These are phyloP conservation scores for Onthophagus sagittarius DNA, from an alignment of 2,888 invertebrate species.

Conservation along the genomic window DNA sequence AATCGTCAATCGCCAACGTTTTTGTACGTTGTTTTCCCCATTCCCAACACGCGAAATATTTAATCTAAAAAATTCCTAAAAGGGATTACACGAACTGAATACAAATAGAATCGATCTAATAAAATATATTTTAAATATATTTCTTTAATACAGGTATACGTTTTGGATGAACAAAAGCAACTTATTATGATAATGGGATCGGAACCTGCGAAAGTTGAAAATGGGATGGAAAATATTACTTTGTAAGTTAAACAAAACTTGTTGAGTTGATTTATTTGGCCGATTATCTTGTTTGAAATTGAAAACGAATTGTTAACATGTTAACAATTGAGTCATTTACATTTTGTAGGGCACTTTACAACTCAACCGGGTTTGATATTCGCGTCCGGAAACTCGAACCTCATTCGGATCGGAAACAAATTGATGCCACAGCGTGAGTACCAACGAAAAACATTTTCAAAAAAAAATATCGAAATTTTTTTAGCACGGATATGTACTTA, in stretches of 20 bases:
- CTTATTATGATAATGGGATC: conserved; percentile 74
- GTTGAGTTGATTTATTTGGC: background rate
- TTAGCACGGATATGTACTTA: conserved; percentile 79
- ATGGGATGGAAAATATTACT: conserved; percentile 66
- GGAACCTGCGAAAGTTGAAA: conserved; percentile 73
- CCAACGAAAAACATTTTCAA: background rate
- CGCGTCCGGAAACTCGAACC: conserved; percentile 75
- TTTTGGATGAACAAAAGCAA: conserved; percentile 76
- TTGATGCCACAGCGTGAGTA: conserved; percentile 65
- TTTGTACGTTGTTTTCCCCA: conserved; percentile 54
- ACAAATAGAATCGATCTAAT: background rate
- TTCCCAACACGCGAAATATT: background rate
- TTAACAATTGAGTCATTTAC: background rate
- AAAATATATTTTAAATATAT: conserved; percentile 13
- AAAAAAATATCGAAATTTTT: conserved; percentile 38
- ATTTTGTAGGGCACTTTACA: conserved; percentile 57
- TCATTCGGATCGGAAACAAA: conserved; percentile 61
- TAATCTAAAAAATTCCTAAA: background rate
- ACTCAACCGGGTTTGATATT: conserved; percentile 74
- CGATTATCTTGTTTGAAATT: background rate
- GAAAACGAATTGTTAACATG: background rate
- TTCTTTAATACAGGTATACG: conserved; percentile 72
- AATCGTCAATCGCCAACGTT: conserved; percentile 79
- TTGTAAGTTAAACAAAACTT: conserved; percentile 45
- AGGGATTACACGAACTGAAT: background rate